Evolutionary conservation across 1,140 invertebrate genomes (phyloP).

Genomic region (Lasioglossum baleicum): DNA sequence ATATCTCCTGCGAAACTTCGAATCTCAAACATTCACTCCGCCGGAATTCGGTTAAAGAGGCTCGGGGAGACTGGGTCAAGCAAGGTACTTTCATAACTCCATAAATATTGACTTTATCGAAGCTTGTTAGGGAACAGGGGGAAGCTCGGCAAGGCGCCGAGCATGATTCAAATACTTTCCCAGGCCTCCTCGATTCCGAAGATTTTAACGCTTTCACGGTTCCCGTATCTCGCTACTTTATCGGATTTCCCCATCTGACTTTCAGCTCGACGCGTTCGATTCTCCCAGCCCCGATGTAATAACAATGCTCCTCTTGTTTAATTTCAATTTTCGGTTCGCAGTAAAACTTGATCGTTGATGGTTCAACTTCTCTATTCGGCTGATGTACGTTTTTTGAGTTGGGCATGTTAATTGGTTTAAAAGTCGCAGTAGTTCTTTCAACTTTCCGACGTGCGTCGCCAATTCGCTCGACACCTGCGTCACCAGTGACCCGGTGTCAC

Average conservation of each 20-base stretch:
- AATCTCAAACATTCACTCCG: constrained; percentile 9
- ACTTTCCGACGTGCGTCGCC: too few species aligned
- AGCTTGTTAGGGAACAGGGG: background rate
- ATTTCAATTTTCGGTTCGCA: too few species aligned
- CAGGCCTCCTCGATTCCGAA: background rate
- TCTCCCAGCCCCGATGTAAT: too few species aligned
- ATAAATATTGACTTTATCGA: constrained; percentile 18
- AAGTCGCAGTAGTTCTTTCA: too few species aligned
- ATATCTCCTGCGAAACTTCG: constrained; percentile 7
- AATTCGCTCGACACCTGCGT: too few species aligned
- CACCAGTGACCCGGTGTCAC: too few species aligned
- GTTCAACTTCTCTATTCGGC: too few species aligned
- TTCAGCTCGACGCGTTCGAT: background rate
- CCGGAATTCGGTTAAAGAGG: background rate
- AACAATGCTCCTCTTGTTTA: too few species aligned
- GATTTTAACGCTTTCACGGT: background rate
- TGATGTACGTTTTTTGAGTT: too few species aligned
- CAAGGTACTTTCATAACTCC: constrained; percentile 4
- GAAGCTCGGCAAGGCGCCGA: background rate
- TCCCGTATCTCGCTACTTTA: background rate
- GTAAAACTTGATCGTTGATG: too few species aligned
- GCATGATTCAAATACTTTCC: background rate
- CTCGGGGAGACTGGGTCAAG: background rate
- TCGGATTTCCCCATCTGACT: background rate
- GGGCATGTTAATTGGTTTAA: too few species aligned